Evolutionary conservation across 2,113 vertebrate species (phyloP).

Genomic region (Proterorhinus semilunaris): DNA sequence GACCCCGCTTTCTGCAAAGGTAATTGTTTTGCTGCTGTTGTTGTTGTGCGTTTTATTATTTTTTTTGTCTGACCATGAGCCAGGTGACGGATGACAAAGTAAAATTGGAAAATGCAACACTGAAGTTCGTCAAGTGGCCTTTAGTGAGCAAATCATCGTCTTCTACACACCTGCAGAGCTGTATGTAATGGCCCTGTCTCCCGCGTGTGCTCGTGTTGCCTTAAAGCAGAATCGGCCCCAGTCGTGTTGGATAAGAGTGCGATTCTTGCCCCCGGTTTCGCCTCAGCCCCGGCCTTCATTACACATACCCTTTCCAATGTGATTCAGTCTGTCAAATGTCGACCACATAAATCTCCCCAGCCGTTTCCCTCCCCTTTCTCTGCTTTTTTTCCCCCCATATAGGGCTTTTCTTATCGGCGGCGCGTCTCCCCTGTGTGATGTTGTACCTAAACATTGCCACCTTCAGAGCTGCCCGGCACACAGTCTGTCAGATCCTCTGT

Average conservation of each 20-base stretch:
- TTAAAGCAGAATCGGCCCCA: constrained; percentile 38
- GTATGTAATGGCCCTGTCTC: constrained; percentile 10
- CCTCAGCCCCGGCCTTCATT: constrained; percentile 51
- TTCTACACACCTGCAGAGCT: constrained; percentile 23
- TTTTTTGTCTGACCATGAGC: not conserved
- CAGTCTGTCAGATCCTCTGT: constrained; percentile 38
- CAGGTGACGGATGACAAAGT: too few relatives aligned
- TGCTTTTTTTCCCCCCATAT: constrained; percentile 12
- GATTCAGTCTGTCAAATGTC: constrained; percentile 57
- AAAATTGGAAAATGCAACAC: too few relatives aligned
- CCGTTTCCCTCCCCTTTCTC: constrained; percentile 8
- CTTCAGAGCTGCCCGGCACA: not conserved
- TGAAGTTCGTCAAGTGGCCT: not conserved
- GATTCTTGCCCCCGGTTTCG: constrained; percentile 34
- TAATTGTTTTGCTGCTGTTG: not conserved
- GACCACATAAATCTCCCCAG: constrained; percentile 39
- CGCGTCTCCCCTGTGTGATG: constrained; percentile 20
- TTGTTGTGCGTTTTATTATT: not conserved
- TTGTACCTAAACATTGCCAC: constrained; percentile 6
- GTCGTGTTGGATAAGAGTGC: constrained; percentile 41
- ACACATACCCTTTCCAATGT: constrained; percentile 47
- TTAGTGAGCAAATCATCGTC: constrained; percentile 17
- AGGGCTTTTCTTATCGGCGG: constrained; percentile 20
- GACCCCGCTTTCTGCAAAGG: too few relatives aligned
- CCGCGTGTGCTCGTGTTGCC: constrained; percentile 6